Base-by-base conservation (phyloP, 1,140 invertebrate species). In the Parasteatoda tepidariorum region DNA sequence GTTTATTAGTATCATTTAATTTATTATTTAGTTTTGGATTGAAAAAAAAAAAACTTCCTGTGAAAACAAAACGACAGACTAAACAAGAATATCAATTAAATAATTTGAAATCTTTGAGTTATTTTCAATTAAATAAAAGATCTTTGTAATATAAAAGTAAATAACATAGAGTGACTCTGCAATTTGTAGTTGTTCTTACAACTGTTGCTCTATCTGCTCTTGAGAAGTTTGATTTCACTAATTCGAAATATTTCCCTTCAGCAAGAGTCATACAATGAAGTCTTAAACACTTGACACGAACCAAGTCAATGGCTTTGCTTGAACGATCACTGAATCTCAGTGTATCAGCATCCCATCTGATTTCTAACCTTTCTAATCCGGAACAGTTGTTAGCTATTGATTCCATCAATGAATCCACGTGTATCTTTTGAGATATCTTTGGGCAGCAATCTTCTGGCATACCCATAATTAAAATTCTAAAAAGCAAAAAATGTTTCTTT, bases 211-310 rank as follows among this genome's bases (percentile, higher is more conserved):
- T 92, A 89, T 99, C 98, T 3, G 98, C 98, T 86, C 98, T 92
- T 89, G 99, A 98, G 88, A 99, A 99, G 89, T 99, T 99, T 0
- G 98, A 98, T 89, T 99, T 98, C 15, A 99, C 97, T 85, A 99
- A 95, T 90, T 99, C 98, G 88, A 99, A 99, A 89, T 99, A 99
- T 75, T 98, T 95, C 3, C 98, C 98, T 89, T 99, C 98, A 88
- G 97, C 98, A 88, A 97, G 90, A 6, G 94, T 93, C 55, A 97
- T 91, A 88, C 95, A 96, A 61, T 92, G 92, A 18, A 97, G 89
- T 88, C 96, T 95, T 0, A 96, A 90, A 86, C 96, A 97, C 85
- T 96, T 96, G 0, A 98, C 95, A 48, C 96, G 92, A 57, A 97
- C 89, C 41, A 96, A 94, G 88, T 98, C 96, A 38, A 87, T 84